Percentiles rank a stretch among this genome's conserved stretches.
Conservation (phyloP, 2,888 invertebrate genomes). For the Megastigmus dorsalis region DNA sequence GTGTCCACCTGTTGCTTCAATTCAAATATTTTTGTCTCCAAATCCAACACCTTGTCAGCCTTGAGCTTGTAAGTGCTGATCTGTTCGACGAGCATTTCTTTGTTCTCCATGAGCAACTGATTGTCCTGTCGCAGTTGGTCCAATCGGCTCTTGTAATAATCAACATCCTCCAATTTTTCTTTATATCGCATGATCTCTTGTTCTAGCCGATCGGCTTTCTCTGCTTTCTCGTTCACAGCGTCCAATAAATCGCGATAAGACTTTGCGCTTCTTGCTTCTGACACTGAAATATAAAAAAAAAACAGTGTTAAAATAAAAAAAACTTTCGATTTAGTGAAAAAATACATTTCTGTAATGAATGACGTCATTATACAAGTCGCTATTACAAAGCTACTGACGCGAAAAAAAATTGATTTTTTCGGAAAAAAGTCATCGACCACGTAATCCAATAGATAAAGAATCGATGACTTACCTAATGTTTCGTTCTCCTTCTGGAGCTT, state of each 20-base stretch:
- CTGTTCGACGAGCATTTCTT: conserved; percentile 94
- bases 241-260: conserved; percentile 95
- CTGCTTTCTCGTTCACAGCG: conserved; percentile 91
- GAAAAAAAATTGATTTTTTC: no score
- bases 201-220: conserved; percentile 89
- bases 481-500: conserved; percentile 88
- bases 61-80: conserved; percentile 87
- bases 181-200: conserved; percentile 90
- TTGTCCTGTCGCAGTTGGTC: conserved; percentile 95
- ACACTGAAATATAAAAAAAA: conserved; percentile 77
- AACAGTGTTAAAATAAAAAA: neutral
- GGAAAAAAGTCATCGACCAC: no score
- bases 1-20: conserved; percentile 89
- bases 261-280: conserved; percentile 90
- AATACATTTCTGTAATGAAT: no score
- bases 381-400: no score
- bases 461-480: conserved; percentile 88
- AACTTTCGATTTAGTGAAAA: no score
- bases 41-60: conserved; percentile 87
- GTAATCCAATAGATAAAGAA: no score
- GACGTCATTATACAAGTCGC: no score
- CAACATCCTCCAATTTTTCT: conserved; percentile 92
- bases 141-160: conserved; percentile 93
- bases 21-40: no score
- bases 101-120: conserved; percentile 90